Base-by-base conservation (phyloP, 2,797 vertebrate genomes). In the Spea hammondii region DNA sequence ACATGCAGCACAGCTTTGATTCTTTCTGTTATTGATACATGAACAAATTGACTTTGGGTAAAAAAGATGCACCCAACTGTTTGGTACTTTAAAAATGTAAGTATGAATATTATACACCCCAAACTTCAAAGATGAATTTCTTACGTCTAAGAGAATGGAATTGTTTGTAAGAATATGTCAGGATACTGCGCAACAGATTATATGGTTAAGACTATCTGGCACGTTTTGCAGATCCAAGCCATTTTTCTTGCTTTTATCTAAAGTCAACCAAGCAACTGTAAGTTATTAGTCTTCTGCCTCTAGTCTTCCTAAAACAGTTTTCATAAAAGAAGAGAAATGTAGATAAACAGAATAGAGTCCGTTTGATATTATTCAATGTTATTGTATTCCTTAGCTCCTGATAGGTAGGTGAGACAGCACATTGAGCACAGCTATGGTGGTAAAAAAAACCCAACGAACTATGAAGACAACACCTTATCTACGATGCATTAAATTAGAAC, bases 21-120 rank as follows among this genome's bases (percentile, higher is more conserved):
- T 80, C 77, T 77, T 62, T 76, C 64, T 72, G 71, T 71, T 77
- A 77, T 67, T 72, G 74, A 76, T 77, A 77, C 64, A 81, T 72
- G 79, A 77, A 72, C 70, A 81, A 77, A 81, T 77, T 77, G 74
- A 62, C 72, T 77, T 81, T 81, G 69, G 79, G 77, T 72, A 81
- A 81, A 76, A 71, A 81, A 81, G 4, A 5, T 65, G 59, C 67
- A 82, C 55, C 50, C 64, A 82, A 77, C 49, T 69, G 75, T 65
- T 81, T 64, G 51, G 54, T 67, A 48, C 62, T 77, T 81, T 72
- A 77, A 72, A 65, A 51, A 72, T 32, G 2, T 82, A 77, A 73
- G 77, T 73, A 77, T 82, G n/a, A 77, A 82, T 82, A 81, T 72
- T 81, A 47, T 50, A 51, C 54, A 65, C 70, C 71, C 68, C 62